Evolutionary conservation across 2,113 vertebrate species (phyloP).

Genomic region (Brachyhypopomus occidentalis): DNA sequence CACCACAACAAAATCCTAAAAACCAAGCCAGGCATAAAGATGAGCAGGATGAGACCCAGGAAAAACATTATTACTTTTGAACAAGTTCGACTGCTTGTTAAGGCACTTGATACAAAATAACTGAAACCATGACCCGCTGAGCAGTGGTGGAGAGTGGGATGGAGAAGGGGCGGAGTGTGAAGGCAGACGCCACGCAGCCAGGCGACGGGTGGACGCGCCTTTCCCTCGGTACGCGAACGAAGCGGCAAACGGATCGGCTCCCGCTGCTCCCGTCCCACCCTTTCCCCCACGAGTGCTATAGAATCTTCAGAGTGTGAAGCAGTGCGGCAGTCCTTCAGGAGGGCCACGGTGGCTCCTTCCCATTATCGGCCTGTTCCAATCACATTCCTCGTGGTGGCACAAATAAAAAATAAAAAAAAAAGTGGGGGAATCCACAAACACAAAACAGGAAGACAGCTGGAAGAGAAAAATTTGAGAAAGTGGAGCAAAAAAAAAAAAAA

Average conservation of each 20-base stretch:
- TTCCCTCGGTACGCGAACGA: slow-evolving; percentile 55
- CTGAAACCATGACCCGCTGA: slow-evolving; percentile 78
- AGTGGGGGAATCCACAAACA: background rate
- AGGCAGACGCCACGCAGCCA: slow-evolving; percentile 36
- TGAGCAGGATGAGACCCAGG: slow-evolving; percentile 58
- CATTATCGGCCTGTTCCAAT: slow-evolving; percentile 57
- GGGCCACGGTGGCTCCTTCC: slow-evolving; percentile 68
- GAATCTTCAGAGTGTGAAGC: slow-evolving; percentile 64
- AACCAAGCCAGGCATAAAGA: slow-evolving; percentile 7
- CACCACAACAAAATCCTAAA: slow-evolving; percentile 53
- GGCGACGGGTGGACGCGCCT: slow-evolving; percentile 14
- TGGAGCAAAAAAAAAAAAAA: slow-evolving; percentile 49
- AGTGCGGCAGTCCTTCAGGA: slow-evolving; percentile 59
- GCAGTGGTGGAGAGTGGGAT: slow-evolving; percentile 58
- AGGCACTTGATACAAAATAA: slow-evolving; percentile 99
- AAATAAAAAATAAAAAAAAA: slow-evolving; percentile 47
- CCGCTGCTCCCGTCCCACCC: slow-evolving; percentile 64
- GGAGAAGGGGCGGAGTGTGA: slow-evolving; percentile 58
- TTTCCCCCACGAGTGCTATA: slow-evolving; percentile 56
- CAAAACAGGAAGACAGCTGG: slow-evolving; percentile 56
- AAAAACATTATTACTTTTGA: slow-evolving; percentile 83
- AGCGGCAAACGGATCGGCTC: slow-evolving; percentile 41
- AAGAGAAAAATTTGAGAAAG: slow-evolving; percentile 58
- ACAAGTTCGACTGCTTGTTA: slow-evolving; percentile 94
- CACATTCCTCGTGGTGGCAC: slow-evolving; percentile 66